Evolutionary conservation across 2,113 vertebrate species (phyloP), one percentile per base, ranked within the genome.

Genomic region (Collichthys lucidus): DNA sequence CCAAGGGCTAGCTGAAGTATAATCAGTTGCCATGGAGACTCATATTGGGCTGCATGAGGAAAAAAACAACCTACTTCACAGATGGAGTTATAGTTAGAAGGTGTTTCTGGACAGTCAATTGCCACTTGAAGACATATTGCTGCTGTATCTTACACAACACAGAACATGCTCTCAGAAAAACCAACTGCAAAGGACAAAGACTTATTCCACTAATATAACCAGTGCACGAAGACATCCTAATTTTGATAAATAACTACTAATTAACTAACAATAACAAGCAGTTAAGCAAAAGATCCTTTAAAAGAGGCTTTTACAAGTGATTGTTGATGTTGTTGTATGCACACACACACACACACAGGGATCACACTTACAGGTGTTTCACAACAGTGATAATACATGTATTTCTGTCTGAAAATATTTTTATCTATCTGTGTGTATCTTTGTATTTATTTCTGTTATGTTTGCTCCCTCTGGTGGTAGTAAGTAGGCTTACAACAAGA

Each of bases 21-120:
- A 74, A 72, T 55, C 63, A 16, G 89, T 90, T 91, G 76, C 86
- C 70, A 87, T 87, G 85, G 86, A 79, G 60, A 91, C 83, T 35
- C n/a, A 24, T 66, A 78, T 71, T 42, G 63, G 67, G 69, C 66
- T 46, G 57, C 60, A 59, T 16, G 44, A 73, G 75, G 17, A 35
- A 53, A 15, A 56, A 46, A 22, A 53, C 64, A 31, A 24, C 35
- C 46, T 57, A 14, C 24, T 65, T 50, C 24, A n/a, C 49, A 22
- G 57, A 69, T 2, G 44, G 61, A 53, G 53, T n/a, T 49, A 10
- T 57, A 22, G 10, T 49, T 12, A 31, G 61, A 20, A 14, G 26
- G 69, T 10, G 50, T 7, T 40, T n/a, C 6, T 19, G 56, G 50
- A 4, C 29, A 49, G 46, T 6, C 2, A 4, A 22, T 3, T 47